phyloP scores from a whole-genome alignment of 2,888 invertebrate species.

The Tribolium freemani region DNA sequence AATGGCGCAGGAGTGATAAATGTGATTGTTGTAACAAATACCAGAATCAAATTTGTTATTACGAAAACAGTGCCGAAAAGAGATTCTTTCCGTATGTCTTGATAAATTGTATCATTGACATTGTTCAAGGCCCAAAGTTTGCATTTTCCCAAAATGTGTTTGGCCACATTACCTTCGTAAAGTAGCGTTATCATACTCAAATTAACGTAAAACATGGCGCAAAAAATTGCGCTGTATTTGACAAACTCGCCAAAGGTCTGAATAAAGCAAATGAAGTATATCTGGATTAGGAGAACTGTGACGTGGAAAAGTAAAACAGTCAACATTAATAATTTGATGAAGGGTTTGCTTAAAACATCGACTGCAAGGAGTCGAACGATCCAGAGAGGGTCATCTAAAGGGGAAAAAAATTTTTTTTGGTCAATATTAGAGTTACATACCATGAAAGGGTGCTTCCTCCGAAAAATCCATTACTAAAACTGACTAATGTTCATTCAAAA shows the following conservation, averaged over 20 bases:
- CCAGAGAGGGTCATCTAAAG: background rate
- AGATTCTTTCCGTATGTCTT: background rate
- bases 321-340: background rate
- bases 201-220: background rate
- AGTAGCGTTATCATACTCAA: background rate
- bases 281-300: background rate
- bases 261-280: background rate
- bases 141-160: background rate
- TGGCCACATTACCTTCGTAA: background rate
- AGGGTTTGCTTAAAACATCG: background rate
- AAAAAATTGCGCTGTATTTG: background rate
- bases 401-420: background rate
- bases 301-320: background rate
- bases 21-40: background rate
- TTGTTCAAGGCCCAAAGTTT: background rate
- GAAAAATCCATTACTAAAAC: no score
- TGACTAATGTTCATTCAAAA: no score
- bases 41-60: background rate
- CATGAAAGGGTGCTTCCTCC: no score
- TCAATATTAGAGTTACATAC: no score
- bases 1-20: background rate
- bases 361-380: background rate
- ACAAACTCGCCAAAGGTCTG: background rate
- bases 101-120: background rate
- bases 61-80: background rate